phyloP scores from a whole-genome alignment of 2,888 invertebrate species.

The Ramazzottius varieornatus region DNA sequence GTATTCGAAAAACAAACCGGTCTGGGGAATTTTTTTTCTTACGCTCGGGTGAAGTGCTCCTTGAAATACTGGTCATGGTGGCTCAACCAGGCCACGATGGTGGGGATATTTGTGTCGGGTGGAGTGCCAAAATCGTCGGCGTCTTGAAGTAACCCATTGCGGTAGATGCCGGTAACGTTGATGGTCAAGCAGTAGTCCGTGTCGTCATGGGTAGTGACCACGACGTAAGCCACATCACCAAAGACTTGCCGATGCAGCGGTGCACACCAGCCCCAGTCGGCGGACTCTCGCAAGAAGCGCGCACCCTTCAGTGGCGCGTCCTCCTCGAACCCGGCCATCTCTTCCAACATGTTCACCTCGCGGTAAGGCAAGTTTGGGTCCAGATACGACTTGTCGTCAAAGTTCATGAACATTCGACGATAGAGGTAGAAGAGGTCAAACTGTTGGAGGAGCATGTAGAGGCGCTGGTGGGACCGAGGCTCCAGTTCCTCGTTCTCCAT shows the following conservation, averaged over 20 bases:
- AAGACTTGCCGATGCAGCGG: neutral
- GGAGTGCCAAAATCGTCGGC: neutral
- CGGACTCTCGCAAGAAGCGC: neutral
- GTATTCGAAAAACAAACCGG: too few species aligned
- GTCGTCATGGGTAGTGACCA: neutral
- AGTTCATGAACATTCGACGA: neutral
- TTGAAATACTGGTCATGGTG: neutral
- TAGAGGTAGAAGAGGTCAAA: slow-evolving; percentile 1
- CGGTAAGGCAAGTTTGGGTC: neutral
- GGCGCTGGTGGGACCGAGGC: neutral
- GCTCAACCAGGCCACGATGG: neutral
- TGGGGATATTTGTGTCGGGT: neutral
- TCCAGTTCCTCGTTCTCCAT: neutral
- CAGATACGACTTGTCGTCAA: neutral
- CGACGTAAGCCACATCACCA: neutral
- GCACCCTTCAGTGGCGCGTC: neutral
- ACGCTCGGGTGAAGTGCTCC: neutral
- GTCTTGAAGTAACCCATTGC: neutral
- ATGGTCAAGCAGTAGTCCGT: neutral
- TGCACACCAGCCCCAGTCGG: neutral
- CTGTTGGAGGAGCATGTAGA: neutral
- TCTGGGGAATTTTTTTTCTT: too few species aligned
- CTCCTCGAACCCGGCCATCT: neutral
- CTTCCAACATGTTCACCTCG: neutral
- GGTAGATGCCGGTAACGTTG: neutral